Evolutionary conservation across 2,888 invertebrate species (phyloP), one percentile per base, ranked within the genome.

Genomic region (Molanna angustata): DNA sequence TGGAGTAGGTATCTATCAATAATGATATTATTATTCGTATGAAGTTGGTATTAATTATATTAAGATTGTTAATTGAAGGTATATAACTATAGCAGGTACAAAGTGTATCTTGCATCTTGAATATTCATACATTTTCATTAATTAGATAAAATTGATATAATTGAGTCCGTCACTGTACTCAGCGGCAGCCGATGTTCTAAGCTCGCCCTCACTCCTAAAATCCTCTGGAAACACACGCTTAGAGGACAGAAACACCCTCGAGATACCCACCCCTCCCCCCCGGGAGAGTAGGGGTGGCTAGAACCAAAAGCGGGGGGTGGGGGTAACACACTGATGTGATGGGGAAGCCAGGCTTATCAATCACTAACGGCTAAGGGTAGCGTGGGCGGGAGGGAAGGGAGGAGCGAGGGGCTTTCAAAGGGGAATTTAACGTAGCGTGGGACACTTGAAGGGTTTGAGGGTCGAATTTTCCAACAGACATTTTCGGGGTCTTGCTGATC

Each of bases 271-370:
- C 33, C 43, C 16, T 14, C 31, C 27, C 4, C 11, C 13, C 6
- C 3, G 43, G 31, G 43, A 27, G 31, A 13, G 22, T 4, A 4
- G 14, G 7, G 31, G 31, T 13, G 43, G 41, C 16, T 11, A 18
- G 39, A 14, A 41, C n/a, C 21, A 21, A 20, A 14, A n/a, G 18
- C n/a, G 19, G 40, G 40, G 6, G 6, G 19, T 18, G 7, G 16
- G 19, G 40, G 40, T 32, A 17, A 46, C 46, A 46, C 46, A 37
- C 35, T 46, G 49, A 49, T 49, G 49, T 49, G 49, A 40, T 40
- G 49, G 49, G 33, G 49, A 49, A 49, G 40, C 49, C 49, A 41
- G 49, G 52, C 58, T 58, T 58, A 58, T 58, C 58, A 58, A 58
- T 58, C 58, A 58, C 58, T 52, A 49, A 32, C 41, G 54, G 55